A percentile compares a stretch with the other conserved stretches of the same genome.
Conservation (phyloP, 2,888 invertebrate genomes). For the Sphaerophoria rueppellii region DNA sequence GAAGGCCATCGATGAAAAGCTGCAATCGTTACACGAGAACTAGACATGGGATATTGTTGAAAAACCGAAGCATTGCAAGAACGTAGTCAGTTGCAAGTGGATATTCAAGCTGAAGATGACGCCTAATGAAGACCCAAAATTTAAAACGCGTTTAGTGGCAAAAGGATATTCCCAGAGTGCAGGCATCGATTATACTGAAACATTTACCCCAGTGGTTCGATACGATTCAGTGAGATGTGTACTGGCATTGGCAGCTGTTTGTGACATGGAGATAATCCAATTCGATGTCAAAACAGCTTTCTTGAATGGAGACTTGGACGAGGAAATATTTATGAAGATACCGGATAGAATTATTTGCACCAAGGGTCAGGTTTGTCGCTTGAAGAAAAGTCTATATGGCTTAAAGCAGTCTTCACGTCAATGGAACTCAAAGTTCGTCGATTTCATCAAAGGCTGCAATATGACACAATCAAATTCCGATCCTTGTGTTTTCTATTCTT, state of each 20-base stretch:
- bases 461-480: too few species aligned
- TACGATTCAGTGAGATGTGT: conserved; percentile 21
- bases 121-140: conserved; percentile 6
- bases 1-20: background rate
- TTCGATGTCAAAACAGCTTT: too few species aligned
- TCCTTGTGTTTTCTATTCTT: background rate
- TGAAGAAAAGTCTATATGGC: background rate
- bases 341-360: background rate
- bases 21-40: too few species aligned
- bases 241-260: background rate
- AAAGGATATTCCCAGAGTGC: conserved; percentile 5
- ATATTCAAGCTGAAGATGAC: conserved; percentile 7
- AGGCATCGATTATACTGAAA: conserved; percentile 10
- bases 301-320: too few species aligned
- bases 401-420: too few species aligned
- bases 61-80: conserved; percentile 16
- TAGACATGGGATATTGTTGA: conserved; percentile 12
- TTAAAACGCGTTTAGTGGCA: conserved; percentile 8
- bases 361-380: background rate
- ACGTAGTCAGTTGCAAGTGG: conserved; percentile 19
- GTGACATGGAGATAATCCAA: background rate
- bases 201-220: conserved; percentile 9
- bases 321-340: background rate
- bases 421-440: too few species aligned
- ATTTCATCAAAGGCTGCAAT: too few species aligned